A percentile compares a stretch with the other conserved stretches of the same genome.
Evolutionary conservation across 2,797 vertebrate species (phyloP).

Genomic region (Gobio occitaniae): DNA sequence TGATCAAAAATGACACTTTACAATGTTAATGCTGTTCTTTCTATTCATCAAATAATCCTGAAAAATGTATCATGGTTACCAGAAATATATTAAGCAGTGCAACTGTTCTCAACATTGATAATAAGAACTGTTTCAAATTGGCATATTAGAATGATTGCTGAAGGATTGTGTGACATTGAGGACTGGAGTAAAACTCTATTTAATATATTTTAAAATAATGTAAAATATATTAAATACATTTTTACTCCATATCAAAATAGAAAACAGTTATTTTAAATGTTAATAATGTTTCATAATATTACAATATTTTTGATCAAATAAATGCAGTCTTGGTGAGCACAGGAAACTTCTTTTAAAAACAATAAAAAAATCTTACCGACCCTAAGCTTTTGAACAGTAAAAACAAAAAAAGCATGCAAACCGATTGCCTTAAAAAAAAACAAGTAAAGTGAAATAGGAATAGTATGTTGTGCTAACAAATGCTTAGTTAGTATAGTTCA

Average conservation of each 20-base stretch:
- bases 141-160: too few relatives aligned
- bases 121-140: neutral
- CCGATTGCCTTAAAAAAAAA: too few relatives aligned
- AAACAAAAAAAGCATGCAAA: too few relatives aligned
- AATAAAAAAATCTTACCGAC: neutral
- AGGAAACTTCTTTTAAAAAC: neutral
- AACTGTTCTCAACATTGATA: neutral
- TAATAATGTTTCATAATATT: neutral
- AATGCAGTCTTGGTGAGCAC: neutral
- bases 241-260: too few relatives aligned
- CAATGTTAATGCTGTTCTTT: too few relatives aligned
- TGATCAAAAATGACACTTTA: neutral
- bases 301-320: neutral
- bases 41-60: too few relatives aligned
- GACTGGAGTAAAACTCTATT: neutral
- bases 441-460: too few relatives aligned
- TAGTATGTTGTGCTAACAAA: too few relatives aligned
- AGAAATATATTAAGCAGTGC: neutral
- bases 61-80: neutral
- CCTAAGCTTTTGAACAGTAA: neutral
- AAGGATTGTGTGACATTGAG: too few relatives aligned
- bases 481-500: too few relatives aligned
- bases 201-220: neutral
- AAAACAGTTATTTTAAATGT: neutral
- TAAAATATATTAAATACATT: too few relatives aligned